Base-by-base conservation (phyloP, 1,140 invertebrate species). In the Bombyx mandarina region DNA sequence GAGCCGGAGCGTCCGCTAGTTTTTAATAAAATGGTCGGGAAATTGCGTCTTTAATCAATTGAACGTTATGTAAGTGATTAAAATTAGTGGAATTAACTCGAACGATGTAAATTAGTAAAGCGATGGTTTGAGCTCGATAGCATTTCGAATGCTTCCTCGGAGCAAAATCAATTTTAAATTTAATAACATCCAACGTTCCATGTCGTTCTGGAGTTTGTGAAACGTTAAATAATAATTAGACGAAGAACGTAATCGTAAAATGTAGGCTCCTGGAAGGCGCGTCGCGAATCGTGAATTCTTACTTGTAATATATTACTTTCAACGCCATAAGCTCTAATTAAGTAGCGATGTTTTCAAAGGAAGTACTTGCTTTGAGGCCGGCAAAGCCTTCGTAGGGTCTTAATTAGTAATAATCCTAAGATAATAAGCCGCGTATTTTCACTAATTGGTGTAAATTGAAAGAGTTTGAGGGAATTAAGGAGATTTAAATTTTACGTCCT, bases 331-430 rank as follows among this genome's bases (percentile, higher is more conserved):
- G 67, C 63, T 73, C 70, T 79, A 77, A 82, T 78, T 79, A 77
- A 78, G 62, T 75, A 72, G 69, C 65, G 68, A 75, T 74, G 67
- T 73, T 71, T 75, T 79, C 68, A 79, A 81, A 79, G 69, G 65
- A 70, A 65, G 61, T 71, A 67, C 71, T 82, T 56, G 63, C 80
- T 81, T 83, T 83, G 77, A 75, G 69, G 59, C 56, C 52, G 60
- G 47, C 54, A 57, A 47, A 66, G 64, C 59, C 62, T 68, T 62
- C 60, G 65, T 71, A 69, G 64, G 65, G 63, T 67, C 70, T 76
- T 79, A 79, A 83, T 83, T 83, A 81, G 69, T 75, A 74, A 73
- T 77, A 80, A 81, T 80, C 74, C 79, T 77, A 77, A 75, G 74
- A 79, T 80, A 79, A 83, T 81, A 83, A 81, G 77, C 73, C 74